Evolutionary conservation across 2,888 invertebrate genomes (phyloP), one percentile per base, ranked within the genome.

Genomic region (Biston betularia): DNA sequence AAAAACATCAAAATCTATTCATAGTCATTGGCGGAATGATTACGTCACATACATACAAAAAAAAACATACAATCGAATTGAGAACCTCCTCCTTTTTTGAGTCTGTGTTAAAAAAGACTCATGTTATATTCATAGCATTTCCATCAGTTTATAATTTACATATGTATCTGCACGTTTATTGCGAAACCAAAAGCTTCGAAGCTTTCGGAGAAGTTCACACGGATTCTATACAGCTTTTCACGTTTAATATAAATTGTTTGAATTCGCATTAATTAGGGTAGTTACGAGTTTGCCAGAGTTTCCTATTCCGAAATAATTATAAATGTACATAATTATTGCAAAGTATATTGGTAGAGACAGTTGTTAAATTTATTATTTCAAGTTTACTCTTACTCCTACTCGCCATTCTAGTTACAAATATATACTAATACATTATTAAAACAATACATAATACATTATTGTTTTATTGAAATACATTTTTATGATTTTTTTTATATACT

Each of bases 311-410:
- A 80, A 84, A 71, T 73, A 76, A 81, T 84, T 83, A 81, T 77
- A 74, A 79, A 84, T 82, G 83, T 81, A 84, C 81, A 81, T 83
- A 83, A 81, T 82, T 79, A 74, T 63, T 9, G 11, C 24, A 12
- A n/a, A n/a, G 12, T 33, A 12, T 55, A 50, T 52, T 53, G 3
- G 33, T 34, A 6, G n/a, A 46, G 24, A 57, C 65, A 65, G 65
- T 57, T 12, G 24, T 12, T n/a, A 33, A 42, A 33, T 34, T 45
- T 33, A n/a, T 9, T 55, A 34, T 35, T 14, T 35, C 6, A 34
- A 34, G 34, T 12, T 24, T 24, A 24, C 24, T 24, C 3, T 24
- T 24, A 24, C 24, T 24, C 24, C 24, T 3, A 24, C 3, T 24
- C 1, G 24, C 24, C 1, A 24, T 24, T 24, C 24, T 24, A 24